A percentile compares a stretch with the other conserved stretches of the same genome.
Evolutionary conservation across 1,140 invertebrate species (phyloP).

Genomic region (Orchestia grillus): DNA sequence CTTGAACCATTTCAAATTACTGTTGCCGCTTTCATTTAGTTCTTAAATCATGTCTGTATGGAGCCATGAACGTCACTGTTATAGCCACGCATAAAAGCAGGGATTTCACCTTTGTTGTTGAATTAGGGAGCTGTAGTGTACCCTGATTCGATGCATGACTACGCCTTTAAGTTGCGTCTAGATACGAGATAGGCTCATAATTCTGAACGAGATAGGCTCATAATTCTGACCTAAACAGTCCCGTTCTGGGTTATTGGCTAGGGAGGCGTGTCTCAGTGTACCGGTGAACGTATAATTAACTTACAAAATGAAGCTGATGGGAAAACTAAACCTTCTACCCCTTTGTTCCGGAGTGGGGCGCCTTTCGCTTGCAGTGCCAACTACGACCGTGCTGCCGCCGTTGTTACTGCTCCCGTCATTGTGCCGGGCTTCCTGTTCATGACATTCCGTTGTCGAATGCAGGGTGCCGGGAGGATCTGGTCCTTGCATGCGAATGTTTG

Average conservation of each 20-base stretch:
- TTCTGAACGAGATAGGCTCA: neutral
- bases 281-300: neutral
- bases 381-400: neutral
- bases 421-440: neutral
- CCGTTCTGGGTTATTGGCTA: neutral
- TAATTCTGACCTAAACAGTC: neutral
- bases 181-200: neutral
- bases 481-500: neutral
- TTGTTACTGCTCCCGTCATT: neutral
- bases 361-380: neutral
- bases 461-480: neutral
- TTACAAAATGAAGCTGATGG: neutral
- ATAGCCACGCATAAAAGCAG: neutral
- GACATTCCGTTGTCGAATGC: neutral
- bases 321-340: neutral
- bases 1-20: neutral
- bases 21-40: neutral
- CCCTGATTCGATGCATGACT: neutral
- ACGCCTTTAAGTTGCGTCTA: neutral
- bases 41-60: neutral
- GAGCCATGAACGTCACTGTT: neutral
- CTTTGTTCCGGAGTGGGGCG: neutral
- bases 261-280: neutral
- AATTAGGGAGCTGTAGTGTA: neutral
- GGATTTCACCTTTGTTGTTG: neutral